These are phyloP conservation scores for Rhodinocichla rosea DNA, from an alignment of 2,113 vertebrate species.

Conservation along the genomic window DNA sequence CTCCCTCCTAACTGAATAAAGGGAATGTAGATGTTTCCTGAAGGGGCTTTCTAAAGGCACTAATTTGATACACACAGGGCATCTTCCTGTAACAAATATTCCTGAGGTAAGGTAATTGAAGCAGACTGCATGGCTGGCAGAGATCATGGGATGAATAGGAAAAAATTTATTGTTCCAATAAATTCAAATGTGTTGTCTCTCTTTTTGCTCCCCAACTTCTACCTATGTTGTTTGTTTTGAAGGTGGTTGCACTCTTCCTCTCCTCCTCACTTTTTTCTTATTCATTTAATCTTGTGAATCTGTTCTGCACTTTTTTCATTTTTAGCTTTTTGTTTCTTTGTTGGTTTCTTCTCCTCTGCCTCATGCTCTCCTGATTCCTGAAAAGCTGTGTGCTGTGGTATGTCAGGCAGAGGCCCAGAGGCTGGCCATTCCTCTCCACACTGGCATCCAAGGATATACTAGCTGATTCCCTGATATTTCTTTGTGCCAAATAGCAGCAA, in stretches of 20 bases:
- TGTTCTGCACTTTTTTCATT: neutral
- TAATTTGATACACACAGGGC: slow-evolving; percentile 9
- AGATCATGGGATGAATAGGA: neutral
- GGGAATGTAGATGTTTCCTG: neutral
- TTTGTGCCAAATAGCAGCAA: neutral
- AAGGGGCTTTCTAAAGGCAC: neutral
- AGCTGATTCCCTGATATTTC: neutral
- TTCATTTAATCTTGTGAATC: neutral
- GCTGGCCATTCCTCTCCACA: neutral
- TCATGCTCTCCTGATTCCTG: neutral
- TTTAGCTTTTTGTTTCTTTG: neutral
- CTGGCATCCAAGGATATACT: neutral
- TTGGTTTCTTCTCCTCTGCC: neutral
- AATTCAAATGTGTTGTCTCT: neutral
- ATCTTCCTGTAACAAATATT: slow-evolving; percentile 11
- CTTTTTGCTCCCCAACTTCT: neutral
- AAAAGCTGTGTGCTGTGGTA: neutral
- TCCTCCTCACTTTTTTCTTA: neutral
- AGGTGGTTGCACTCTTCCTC: neutral
- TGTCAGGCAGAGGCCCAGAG: neutral
- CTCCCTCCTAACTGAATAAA: slow-evolving; percentile 3
- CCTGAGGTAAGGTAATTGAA: neutral
- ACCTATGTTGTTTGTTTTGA: neutral
- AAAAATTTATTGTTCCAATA: neutral
- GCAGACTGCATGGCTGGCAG: neutral